A percentile compares a stretch with the other conserved stretches of the same genome.
Evolutionary conservation across 2,797 vertebrate genomes (phyloP).

Genomic region (Amblyraja radiata): DNA sequence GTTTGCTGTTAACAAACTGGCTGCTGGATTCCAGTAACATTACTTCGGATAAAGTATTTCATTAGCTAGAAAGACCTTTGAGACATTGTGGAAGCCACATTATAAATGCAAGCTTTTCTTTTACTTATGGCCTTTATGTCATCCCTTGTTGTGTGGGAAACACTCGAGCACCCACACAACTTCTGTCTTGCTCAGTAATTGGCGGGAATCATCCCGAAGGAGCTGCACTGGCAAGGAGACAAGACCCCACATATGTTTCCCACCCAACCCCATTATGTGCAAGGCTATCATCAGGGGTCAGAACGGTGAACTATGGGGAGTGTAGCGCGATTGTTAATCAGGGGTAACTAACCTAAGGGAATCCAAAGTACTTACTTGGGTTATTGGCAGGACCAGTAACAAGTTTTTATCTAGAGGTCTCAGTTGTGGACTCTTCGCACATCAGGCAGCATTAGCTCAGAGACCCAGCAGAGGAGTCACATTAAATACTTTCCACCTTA

Average conservation of each 20-base stretch:
- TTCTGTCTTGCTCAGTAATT: neutral
- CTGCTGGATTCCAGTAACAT: neutral
- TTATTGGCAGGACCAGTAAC: no score
- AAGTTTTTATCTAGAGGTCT: neutral
- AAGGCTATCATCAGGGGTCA: neutral
- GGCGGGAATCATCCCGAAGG: neutral
- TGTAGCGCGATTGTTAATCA: no score
- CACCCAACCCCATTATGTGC: neutral
- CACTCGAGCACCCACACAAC: neutral
- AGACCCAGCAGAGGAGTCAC: neutral
- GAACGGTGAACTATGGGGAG: neutral
- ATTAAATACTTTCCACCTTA: neutral
- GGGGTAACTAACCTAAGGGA: neutral
- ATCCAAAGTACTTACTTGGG: no score
- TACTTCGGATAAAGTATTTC: no score
- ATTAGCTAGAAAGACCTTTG: neutral
- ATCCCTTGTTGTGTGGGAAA: neutral
- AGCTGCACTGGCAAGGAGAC: neutral
- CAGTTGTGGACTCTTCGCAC: neutral
- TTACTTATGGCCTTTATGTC: neutral
- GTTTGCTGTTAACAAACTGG: neutral
- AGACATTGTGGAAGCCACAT: neutral
- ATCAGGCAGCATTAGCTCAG: neutral
- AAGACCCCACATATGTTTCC: neutral
- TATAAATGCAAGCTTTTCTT: neutral